A percentile compares a stretch with the other conserved stretches of the same genome.
phyloP scores from a whole-genome alignment of 2,797 vertebrate genomes.

The Acipenser transmontanus region DNA sequence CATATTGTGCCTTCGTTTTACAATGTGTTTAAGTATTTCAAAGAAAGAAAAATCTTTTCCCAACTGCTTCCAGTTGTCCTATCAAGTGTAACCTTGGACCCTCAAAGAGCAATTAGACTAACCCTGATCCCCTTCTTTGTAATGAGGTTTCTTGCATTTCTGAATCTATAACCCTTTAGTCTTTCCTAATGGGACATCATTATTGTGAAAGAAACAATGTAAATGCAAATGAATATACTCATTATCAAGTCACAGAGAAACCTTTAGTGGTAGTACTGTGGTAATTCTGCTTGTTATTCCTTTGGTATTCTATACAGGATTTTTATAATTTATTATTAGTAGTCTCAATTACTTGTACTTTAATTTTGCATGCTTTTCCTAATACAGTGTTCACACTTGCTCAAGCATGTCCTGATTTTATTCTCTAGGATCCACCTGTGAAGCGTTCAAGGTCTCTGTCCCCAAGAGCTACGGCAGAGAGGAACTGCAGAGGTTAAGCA shows the following conservation, averaged over 20 bases:
- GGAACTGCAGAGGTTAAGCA: constrained; percentile 54
- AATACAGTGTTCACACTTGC: constrained; percentile 67
- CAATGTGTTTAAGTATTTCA: constrained; percentile 80
- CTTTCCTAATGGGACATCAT: constrained; percentile 99
- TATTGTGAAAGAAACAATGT: constrained; percentile 99
- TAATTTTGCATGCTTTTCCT: constrained; percentile 73
- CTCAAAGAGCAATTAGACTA: constrained; percentile 98
- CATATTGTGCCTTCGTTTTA: constrained; percentile 95
- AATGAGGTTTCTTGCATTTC: constrained; percentile 98
- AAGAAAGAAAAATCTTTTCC: constrained; percentile 72
- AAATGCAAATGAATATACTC: constrained; percentile 99
- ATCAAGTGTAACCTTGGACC: constrained; percentile 99
- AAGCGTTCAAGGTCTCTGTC: constrained; percentile 88
- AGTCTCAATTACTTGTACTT: constrained; percentile 88
- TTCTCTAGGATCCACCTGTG: constrained; percentile 81
- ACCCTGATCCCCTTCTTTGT: constrained; percentile 97
- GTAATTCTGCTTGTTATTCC: constrained; percentile 78
- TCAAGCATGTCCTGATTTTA: constrained; percentile 74
- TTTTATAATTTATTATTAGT: constrained; percentile 87
- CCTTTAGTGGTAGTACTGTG: constrained; percentile 78
- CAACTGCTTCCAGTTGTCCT: constrained; percentile 95
- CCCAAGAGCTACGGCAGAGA: constrained; percentile 63
- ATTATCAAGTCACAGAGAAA: constrained; percentile 98
- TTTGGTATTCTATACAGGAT: constrained; percentile 71
- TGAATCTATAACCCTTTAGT: constrained; percentile 99